Conservation (phyloP, 2,113 vertebrate genomes). For the Myanophis thanlyinensis region DNA sequence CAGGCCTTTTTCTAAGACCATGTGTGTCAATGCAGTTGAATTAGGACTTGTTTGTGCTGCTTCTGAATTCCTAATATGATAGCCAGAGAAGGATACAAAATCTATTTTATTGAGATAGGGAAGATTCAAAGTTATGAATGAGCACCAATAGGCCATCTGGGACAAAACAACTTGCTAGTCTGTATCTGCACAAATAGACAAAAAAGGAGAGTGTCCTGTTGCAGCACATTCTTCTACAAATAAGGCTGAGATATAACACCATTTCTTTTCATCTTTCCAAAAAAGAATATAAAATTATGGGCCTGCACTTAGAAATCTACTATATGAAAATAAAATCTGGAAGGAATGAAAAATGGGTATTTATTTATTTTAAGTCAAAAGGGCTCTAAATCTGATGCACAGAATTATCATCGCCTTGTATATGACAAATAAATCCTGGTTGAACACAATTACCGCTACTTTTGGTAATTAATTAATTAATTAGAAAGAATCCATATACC, state of each 20-base stretch:
- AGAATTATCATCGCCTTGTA: neutral
- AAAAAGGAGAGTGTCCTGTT: neutral
- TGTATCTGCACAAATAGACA: neutral
- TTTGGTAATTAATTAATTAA: neutral
- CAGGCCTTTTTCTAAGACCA: neutral
- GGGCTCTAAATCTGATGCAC: neutral
- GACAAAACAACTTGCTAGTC: neutral
- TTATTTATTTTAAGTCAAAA: neutral
- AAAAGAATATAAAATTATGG: neutral
- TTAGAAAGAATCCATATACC: neutral
- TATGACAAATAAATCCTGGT: neutral
- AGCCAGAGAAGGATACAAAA: neutral
- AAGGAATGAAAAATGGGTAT: neutral
- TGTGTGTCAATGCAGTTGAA: neutral
- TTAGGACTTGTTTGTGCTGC: neutral
- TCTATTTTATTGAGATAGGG: neutral
- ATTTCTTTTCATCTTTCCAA: neutral
- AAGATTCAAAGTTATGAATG: neutral
- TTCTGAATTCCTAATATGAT: neutral
- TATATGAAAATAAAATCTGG: neutral
- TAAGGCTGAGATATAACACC: neutral
- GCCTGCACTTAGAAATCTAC: neutral
- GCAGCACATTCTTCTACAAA: neutral
- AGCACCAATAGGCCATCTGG: neutral
- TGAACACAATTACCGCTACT: neutral